Evolutionary conservation across 1,140 invertebrate species (phyloP), one percentile per base, ranked within the genome.

Genomic region (Cydia strobilella): DNA sequence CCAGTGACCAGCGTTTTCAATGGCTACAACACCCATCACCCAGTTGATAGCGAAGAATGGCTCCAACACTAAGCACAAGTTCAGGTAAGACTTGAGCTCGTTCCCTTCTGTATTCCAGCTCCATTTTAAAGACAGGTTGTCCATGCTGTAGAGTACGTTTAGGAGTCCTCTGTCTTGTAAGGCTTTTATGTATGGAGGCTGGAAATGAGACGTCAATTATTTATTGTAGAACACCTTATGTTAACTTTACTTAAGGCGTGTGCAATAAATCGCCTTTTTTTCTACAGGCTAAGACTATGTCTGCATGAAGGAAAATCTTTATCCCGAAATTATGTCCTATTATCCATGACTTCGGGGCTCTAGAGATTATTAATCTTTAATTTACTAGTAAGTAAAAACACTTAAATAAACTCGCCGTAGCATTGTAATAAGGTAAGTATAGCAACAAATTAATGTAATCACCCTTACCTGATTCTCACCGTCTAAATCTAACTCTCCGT

Each of bases 21-120:
- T 92, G 12, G 96, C 95, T 6, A 96, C 92, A 6, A 96, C 95
- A 2, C 95, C 95, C 84, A 96, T 94, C 78, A 96, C 96, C 96
- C 96, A 96, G 76, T 94, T 94, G 13, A 95, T 93, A 18, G 94
- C 94, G 80, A 95, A 95, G 73, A 95, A 92, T 42, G 95, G 95
- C 76, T 95, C 92, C 75, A 95, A 80, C 13, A 94, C 92, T 7
- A 95, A 90, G 25, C 94, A 94, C 0, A 95, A 88, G 79, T 95
- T 91, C 27, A 95, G 78, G 72, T 94, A 94, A 39, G 90, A 86
- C 77, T 93, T 90, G 73, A 93, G 81, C 73, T 91, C 89, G 63
- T 90, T 89, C 65, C 90, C 89, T 79, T 93, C 93, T 12, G 90
- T 88, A 73, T 89, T 90, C 86, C 89, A 91, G 51, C 85, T 90